Evolutionary conservation across 2,888 invertebrate species (phyloP).

Genomic region (Lasius platythorax): DNA sequence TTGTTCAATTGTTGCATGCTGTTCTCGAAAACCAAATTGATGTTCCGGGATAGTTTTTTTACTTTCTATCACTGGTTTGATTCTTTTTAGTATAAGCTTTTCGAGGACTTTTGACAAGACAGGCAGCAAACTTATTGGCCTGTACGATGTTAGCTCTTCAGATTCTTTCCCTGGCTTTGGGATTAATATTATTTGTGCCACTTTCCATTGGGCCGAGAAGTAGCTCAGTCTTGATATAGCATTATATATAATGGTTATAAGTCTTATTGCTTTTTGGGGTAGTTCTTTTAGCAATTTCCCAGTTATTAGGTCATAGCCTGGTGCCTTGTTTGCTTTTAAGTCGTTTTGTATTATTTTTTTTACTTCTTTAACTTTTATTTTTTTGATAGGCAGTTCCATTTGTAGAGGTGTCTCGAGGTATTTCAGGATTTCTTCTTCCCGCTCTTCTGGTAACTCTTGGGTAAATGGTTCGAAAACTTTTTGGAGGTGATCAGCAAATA

Average conservation of each 20-base stretch:
- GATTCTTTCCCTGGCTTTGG: not conserved
- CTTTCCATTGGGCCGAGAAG: not conserved
- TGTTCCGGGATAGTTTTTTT: too few relatives aligned
- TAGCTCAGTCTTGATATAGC: not conserved
- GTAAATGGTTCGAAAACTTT: too few relatives aligned
- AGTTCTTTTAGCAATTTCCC: not conserved
- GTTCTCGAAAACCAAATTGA: slow-evolving; percentile 34
- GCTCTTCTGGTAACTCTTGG: too few relatives aligned
- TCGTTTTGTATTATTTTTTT: not conserved
- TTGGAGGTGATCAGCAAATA: too few relatives aligned
- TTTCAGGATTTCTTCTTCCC: too few relatives aligned
- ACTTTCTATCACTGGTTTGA: too few relatives aligned
- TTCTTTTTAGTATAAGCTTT: not conserved
- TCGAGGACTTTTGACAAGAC: not conserved
- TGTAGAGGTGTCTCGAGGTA: too few relatives aligned
- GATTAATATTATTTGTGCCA: not conserved
- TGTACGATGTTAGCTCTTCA: not conserved
- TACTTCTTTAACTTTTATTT: not conserved
- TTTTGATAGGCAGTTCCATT: not conserved
- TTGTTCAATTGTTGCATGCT: slow-evolving; percentile 60
- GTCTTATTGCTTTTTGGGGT: not conserved
- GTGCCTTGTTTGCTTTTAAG: not conserved
- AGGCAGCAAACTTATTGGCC: not conserved
- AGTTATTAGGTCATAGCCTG: not conserved
- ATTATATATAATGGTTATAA: not conserved